Conservation (phyloP, 2,888 invertebrate species). For the Theodoxus fluviatilis region DNA sequence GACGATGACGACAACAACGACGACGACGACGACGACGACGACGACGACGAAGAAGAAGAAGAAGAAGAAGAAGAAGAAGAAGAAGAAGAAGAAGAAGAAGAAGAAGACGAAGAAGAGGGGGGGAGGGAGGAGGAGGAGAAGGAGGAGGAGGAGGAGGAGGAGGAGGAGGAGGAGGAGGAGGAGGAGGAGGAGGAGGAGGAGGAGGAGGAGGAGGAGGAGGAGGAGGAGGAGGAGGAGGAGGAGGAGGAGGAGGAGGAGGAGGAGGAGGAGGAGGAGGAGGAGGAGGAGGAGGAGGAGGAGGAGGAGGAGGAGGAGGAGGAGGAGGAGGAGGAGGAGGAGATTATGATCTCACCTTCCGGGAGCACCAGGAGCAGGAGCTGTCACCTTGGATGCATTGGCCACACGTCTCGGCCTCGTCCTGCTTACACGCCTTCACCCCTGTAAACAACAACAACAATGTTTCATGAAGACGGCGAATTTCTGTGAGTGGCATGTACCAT, state of each 20-base stretch:
- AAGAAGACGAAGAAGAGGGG: too few species aligned
- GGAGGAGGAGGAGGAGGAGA: slow-evolving; percentile 7
- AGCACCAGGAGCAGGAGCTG: background rate
- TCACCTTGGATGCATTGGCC: too few species aligned
- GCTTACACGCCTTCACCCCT: too few species aligned
- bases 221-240: background rate
- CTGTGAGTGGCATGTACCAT: too few species aligned
- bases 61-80: too few species aligned
- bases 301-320: background rate
- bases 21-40: too few species aligned
- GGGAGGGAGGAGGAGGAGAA: too few species aligned
- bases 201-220: background rate
- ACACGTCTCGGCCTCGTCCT: too few species aligned
- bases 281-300: background rate
- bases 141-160: too few species aligned
- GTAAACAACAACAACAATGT: background rate
- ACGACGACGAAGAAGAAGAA: too few species aligned
- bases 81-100: too few species aligned
- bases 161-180: background rate
- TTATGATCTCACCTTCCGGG: background rate
- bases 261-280: background rate
- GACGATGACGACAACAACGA: too few species aligned
- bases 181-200: slow-evolving; percentile 13
- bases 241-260: background rate
- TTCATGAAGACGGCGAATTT: background rate